Conservation (phyloP, 2,113 vertebrate species). For the Nothobranchius kuhntae region DNA sequence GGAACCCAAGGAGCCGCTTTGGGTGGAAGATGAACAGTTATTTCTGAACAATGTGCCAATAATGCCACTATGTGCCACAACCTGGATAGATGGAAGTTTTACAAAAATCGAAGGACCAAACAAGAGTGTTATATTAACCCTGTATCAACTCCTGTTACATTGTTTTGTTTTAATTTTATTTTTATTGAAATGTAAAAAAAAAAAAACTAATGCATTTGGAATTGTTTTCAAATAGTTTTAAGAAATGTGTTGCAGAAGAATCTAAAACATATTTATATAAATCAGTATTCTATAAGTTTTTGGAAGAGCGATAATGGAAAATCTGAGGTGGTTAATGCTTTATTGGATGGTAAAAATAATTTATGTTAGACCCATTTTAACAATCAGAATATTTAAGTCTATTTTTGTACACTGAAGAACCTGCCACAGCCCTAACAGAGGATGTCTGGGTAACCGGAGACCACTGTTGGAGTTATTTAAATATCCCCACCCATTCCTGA, state of each 20-base stretch:
- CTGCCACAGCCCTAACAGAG: slow-evolving; percentile 53
- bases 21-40: slow-evolving; percentile 75
- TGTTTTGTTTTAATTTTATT: slow-evolving; percentile 32
- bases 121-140: slow-evolving; percentile 73
- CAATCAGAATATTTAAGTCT: slow-evolving; percentile 71
- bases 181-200: slow-evolving; percentile 70
- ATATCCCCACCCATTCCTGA: slow-evolving; percentile 31
- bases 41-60: slow-evolving; percentile 98
- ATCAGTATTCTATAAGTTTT: slow-evolving; percentile 64
- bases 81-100: slow-evolving; percentile 79
- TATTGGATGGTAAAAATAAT: slow-evolving; percentile 60
- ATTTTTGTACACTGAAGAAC: slow-evolving; percentile 80
- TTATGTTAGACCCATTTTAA: slow-evolving; percentile 74
- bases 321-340: slow-evolving; percentile 61
- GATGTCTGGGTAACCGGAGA: slow-evolving; percentile 42
- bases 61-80: slow-evolving; percentile 99
- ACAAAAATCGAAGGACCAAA: slow-evolving; percentile 72
- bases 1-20: slow-evolving; percentile 69
- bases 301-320: slow-evolving; percentile 32
- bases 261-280: slow-evolving; percentile 77
- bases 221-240: slow-evolving; percentile 80
- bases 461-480: slow-evolving; percentile 47
- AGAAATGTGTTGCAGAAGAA: slow-evolving; percentile 74
- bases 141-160: slow-evolving; percentile 66
- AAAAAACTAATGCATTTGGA: slow-evolving; percentile 75